Conservation (phyloP, 2,888 invertebrate genomes). For the Plebejus melissa region DNA sequence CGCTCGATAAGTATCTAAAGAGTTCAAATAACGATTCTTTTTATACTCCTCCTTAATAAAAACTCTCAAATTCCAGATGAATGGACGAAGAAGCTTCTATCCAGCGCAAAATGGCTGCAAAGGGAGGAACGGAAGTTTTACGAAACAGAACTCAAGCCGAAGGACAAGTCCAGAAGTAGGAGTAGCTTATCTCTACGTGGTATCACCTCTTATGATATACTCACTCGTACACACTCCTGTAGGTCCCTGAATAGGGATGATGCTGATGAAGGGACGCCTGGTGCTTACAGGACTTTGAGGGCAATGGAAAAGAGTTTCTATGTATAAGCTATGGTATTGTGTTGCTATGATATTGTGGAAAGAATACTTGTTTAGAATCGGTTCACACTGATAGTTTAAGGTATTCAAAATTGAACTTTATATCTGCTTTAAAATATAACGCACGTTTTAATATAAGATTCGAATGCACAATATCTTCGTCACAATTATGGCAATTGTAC, state of each 20-base stretch:
- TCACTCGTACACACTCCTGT: slow-evolving; percentile 64
- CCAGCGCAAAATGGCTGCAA: slow-evolving; percentile 84
- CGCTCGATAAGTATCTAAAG: no score
- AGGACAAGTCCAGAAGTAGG: slow-evolving; percentile 45
- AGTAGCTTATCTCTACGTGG: slow-evolving; percentile 53
- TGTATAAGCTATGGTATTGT: slow-evolving; percentile 37
- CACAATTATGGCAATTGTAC: no score
- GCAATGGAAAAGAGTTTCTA: slow-evolving; percentile 50
- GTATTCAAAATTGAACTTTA: no score
- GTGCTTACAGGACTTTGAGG: slow-evolving; percentile 65
- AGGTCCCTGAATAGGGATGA: slow-evolving; percentile 59
- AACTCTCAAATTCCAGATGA: slow-evolving; percentile 63
- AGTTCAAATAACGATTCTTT: no score
- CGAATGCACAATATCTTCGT: no score
- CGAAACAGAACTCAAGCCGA: slow-evolving; percentile 65
- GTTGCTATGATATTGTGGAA: neutral
- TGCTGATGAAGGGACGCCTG: slow-evolving; percentile 59
- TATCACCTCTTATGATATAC: slow-evolving; percentile 63
- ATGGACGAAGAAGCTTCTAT: slow-evolving; percentile 85
- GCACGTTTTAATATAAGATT: no score
- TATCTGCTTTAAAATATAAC: no score
- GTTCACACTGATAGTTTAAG: neutral
- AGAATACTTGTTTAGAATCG: neutral
- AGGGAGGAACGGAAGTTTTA: slow-evolving; percentile 78
- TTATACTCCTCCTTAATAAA: neutral